A percentile compares a stretch with the other conserved stretches of the same genome.
Evolutionary conservation across 2,797 vertebrate species (phyloP).

Genomic region (Sternotherus odoratus): DNA sequence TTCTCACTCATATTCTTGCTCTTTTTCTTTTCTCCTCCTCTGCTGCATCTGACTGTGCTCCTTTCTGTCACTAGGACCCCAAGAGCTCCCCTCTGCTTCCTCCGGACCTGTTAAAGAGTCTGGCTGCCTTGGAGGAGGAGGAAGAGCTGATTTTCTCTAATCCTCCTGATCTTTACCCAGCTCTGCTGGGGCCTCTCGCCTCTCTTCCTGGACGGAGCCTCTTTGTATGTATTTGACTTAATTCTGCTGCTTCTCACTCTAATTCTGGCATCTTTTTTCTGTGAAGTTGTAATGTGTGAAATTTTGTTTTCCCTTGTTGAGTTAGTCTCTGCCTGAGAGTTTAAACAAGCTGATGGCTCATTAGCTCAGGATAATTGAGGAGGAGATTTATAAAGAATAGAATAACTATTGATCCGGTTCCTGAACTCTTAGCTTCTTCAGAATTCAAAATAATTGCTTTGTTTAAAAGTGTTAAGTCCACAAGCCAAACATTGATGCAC

Average conservation of each 20-base stretch:
- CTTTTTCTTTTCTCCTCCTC: constrained; percentile 38
- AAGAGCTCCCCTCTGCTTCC: constrained; percentile 99
- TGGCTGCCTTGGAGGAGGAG: constrained; percentile 99
- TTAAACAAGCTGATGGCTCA: background rate
- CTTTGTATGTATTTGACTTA: constrained; percentile 95
- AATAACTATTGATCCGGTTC: background rate
- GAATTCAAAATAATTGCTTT: background rate
- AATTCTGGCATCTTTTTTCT: constrained; percentile 74
- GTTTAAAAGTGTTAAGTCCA: background rate
- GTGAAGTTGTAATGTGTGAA: constrained; percentile 43
- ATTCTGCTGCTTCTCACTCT: constrained; percentile 79
- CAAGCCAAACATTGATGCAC: background rate
- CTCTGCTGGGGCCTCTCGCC: constrained; percentile 95
- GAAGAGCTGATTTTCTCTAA: constrained; percentile 98
- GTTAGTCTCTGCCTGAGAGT: background rate
- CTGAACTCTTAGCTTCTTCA: background rate
- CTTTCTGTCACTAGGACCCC: constrained; percentile 93
- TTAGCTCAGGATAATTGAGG: background rate
- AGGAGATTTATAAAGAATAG: background rate
- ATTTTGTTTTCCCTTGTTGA: constrained; percentile 24
- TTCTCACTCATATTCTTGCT: constrained; percentile 29
- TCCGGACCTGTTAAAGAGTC: constrained; percentile 99
- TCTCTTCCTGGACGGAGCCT: constrained; percentile 97
- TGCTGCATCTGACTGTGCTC: constrained; percentile 82
- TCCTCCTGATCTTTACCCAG: constrained; percentile 99